Base-by-base conservation (phyloP, 2,797 vertebrate species). In the Pipistrellus pipistrellus region DNA sequence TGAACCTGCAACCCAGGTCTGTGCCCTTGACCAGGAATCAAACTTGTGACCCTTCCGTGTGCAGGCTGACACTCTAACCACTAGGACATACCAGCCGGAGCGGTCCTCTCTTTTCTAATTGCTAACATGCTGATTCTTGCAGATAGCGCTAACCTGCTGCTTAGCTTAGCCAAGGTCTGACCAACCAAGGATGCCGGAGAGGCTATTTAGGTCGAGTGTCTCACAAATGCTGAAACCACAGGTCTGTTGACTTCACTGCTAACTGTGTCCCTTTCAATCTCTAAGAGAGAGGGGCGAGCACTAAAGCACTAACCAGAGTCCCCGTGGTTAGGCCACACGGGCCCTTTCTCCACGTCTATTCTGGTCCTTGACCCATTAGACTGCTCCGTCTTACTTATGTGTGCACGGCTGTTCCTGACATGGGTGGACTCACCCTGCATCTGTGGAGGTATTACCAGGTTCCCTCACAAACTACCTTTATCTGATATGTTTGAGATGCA, bases 261-360 rank as follows among this genome's bases (percentile, higher is more conserved):
- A 12, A 30, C 72, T 66, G 71, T 2, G 44, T 30, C 89, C 69
- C 6, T 3, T 27, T 55, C 23, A 15, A 0, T 27, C 48, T 53
- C 75, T 13, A 6, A 41, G 46, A 44, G 76, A 32, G 75, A 23
- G 41, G 44, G 8, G 11, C 14, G 14, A 71, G 6, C 13, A 8
- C 32, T 20, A 1, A 41, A 25, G 48, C 0, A 2, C 18, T 30
- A 4, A 30, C 12, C 83, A 8, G 35, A 13, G 78, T 44, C 32
- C 2, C 72, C 0, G 30, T 3, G 57, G 84, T 7, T 3, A 27
- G 8, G n/a, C 51, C 6, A 25, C 38, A 10, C 2, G 6, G 27
- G 6, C 85, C 11, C 15, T 9, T 23, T 41, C 32, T 68, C 41
- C 15, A 3, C 0, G 0, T 8, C 20, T 30, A 2, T 18, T 62